Base-by-base conservation (phyloP, 2,888 invertebrate species). In the Mythimna albipuncta region DNA sequence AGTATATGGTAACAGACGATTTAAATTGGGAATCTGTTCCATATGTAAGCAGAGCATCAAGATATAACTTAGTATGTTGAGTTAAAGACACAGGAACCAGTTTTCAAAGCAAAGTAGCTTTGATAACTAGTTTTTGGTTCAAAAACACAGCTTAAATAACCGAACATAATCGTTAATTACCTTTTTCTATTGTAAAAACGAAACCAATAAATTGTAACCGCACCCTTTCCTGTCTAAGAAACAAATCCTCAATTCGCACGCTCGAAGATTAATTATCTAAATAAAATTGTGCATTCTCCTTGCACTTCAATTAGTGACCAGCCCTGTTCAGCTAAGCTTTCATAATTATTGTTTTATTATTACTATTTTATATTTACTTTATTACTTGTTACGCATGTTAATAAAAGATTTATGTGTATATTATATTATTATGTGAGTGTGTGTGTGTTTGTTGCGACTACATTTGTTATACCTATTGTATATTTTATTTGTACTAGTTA, bases 261-360 rank as follows among this genome's bases (percentile, higher is more conserved):
- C 81, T 81, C 72, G 78, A 79, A 84, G 76, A 89, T 88, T 82
- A 72, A 81, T 72, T 85, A 88, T 88, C 79, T 79, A 77, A 76
- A 89, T 70, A 75, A 83, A 87, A 84, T 79, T 82, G 77, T 81
- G 81, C 84, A 85, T 70, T 86, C 69, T 75, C 67, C 77, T 72
- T 86, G 85, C 88, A 88, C 86, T 90, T 87, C 87, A 88, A 89
- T 90, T 89, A 90, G 82, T 64, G 76, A 67, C 61, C 41, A 47
- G 66, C 64, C 66, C 70, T 1, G n/a, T 7, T 81, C 75, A 55
- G 75, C 55, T 82, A 77, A 68, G 67, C 67, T 85, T 67, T 76
- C 44, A 44, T 59, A 63, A 74, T 62, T 16, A 1, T 19, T 16
- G 16, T 47, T 13, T 47, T 44, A 44, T 1, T 13, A 44, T 13